Base-by-base conservation (phyloP, 1,140 invertebrate genomes). In the Paraescarpia echinospica region DNA sequence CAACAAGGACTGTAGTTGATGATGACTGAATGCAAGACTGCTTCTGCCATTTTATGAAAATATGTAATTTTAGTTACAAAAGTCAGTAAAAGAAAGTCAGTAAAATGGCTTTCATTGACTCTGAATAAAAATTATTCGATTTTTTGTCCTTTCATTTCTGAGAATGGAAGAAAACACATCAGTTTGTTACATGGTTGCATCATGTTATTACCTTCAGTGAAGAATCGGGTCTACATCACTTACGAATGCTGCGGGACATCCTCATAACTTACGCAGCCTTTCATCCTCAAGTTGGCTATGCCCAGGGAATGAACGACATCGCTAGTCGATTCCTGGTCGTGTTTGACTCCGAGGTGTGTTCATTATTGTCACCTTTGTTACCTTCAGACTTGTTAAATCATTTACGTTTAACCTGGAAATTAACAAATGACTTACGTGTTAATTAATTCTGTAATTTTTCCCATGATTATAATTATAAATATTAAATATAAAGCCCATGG, bases 231-330 rank as follows among this genome's bases (percentile, higher is more conserved):
- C 95, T 95, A 92, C 94, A 94, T 18, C 93, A 94, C 51, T 92
- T 96, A 31, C 94, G 94, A 34, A 92, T 94, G 93, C 92, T 96
- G 89, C 93, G 95, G 22, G 95, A 96, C 33, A 95, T 95, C 14
- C 93, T 96, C 5, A 93, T 95, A 18, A 96, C 95, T 14, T 96
- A 94, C 93, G 89, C 94, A 34, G 94, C 94, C 59, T 95, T 95
- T 91, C 90, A 95, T 89, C 94, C 94, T 88, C 90, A 94, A 6
- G 93, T 96, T 90, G 95, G 95, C 27, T 96, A 96, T 92, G 95
- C 94, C 33, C 95, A 96, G 92, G 95, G 95, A 27, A 96, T 96
- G 95, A 96, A 96, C 92, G 95, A 96, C 92, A 95, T 96, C 18
- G 93, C 95, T 4, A 94, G 95, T 6, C 93, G 95, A 33, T 96